These are phyloP conservation scores for Peromyscus polionotus DNA, from an alignment of 2,113 vertebrate species.

Conservation along the genomic window DNA sequence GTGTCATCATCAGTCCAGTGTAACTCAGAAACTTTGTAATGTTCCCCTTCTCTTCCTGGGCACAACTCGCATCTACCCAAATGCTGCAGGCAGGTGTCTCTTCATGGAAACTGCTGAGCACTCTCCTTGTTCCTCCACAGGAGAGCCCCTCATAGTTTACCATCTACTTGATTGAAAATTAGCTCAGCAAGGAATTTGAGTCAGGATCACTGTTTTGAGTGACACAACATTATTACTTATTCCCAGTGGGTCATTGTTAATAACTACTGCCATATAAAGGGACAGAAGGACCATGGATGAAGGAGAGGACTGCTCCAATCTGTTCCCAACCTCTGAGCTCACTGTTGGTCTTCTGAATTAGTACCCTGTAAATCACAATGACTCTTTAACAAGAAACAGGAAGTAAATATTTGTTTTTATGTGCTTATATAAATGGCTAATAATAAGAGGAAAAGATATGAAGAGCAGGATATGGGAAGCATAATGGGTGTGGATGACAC, in stretches of 20 bases:
- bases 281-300: background rate
- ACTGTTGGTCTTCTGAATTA: background rate
- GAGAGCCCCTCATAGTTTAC: background rate
- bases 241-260: background rate
- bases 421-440: background rate
- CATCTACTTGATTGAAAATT: background rate
- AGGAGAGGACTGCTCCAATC: fast-evolving
- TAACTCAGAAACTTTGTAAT: background rate
- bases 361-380: background rate
- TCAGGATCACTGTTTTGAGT: background rate
- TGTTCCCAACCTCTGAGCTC: background rate
- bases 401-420: background rate
- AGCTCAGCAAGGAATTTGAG: background rate
- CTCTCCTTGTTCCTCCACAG: background rate
- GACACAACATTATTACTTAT: background rate
- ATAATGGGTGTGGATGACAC: fast-evolving
- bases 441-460: too few species aligned
- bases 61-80: background rate
- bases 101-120: fast-evolving
- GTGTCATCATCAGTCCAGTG: fast-evolving
- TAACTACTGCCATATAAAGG: background rate
- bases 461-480: too few species aligned
- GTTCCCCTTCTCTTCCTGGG: fast-evolving
- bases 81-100: too few species aligned
- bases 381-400: background rate